Conservation (phyloP, 2,888 invertebrate genomes). For the Dicyrtoma fusca region DNA sequence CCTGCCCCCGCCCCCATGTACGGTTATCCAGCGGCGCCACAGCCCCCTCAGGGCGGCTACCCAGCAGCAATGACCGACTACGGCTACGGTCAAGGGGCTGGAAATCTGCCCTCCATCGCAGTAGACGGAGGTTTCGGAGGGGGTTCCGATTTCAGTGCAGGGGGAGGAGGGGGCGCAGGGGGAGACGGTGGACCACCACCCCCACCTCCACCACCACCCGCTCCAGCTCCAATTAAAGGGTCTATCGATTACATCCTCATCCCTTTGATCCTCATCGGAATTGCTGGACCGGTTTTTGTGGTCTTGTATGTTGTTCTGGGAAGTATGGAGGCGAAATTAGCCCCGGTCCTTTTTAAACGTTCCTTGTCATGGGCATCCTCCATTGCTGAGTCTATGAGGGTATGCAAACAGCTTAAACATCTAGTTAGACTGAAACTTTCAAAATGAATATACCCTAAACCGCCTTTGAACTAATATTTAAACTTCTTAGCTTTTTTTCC, state of each 20-base stretch:
- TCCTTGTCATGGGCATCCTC: slow-evolving; percentile 22
- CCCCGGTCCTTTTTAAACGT: slow-evolving; percentile 46
- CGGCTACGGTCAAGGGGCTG: slow-evolving; percentile 33
- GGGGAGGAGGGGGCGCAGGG: not conserved
- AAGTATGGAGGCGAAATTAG: slow-evolving; percentile 51
- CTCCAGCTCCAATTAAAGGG: slow-evolving; percentile 50
- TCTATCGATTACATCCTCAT: slow-evolving; percentile 55
- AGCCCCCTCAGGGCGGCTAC: not conserved
- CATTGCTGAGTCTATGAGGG: slow-evolving; percentile 4
- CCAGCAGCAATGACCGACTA: not conserved
- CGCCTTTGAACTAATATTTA: too few relatives aligned
- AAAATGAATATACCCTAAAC: too few relatives aligned
- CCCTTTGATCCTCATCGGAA: slow-evolving; percentile 54
- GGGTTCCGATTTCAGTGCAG: too few relatives aligned
- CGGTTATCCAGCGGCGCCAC: slow-evolving; percentile 14
- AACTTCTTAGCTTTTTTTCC: too few relatives aligned
- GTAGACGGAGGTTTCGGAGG: slow-evolving; percentile 22
- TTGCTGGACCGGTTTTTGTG: slow-evolving; percentile 56
- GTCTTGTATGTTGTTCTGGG: slow-evolving; percentile 56
- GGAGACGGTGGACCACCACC: slow-evolving; percentile 25
- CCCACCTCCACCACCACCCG: slow-evolving; percentile 42
- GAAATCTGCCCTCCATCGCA: slow-evolving; percentile 20
- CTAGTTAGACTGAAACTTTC: too few relatives aligned
- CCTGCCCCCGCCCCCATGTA: not conserved
- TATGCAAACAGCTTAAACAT: too few relatives aligned